These are phyloP conservation scores for Hiodon alosoides DNA, from an alignment of 2,113 vertebrate genomes.

Conservation along the genomic window DNA sequence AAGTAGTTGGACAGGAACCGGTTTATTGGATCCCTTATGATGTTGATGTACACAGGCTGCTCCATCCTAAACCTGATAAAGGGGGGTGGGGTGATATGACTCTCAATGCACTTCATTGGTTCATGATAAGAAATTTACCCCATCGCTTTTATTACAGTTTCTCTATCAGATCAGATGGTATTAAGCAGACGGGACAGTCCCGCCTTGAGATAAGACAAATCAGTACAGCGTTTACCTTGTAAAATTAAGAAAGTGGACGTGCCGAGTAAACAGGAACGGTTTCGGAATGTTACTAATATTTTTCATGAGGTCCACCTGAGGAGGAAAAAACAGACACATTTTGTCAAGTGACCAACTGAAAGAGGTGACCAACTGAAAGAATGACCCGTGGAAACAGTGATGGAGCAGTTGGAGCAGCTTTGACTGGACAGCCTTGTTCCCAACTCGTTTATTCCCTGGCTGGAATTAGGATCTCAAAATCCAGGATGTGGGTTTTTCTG, in stretches of 20 bases:
- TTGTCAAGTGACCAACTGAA: too few species aligned
- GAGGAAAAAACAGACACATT: slow-evolving; percentile 33
- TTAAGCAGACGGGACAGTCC: neutral
- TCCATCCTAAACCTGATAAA: slow-evolving; percentile 72
- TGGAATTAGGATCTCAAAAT: neutral
- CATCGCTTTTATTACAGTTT: neutral
- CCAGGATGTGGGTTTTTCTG: neutral
- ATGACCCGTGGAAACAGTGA: too few species aligned
- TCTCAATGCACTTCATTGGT: neutral
- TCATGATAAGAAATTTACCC: neutral
- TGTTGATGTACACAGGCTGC: slow-evolving; percentile 80
- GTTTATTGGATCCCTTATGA: slow-evolving; percentile 78
- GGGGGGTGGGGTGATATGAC: neutral
- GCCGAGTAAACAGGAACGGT: slow-evolving; percentile 82
- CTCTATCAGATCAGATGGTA: neutral
- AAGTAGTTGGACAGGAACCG: slow-evolving; percentile 82
- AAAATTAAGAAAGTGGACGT: slow-evolving; percentile 86
- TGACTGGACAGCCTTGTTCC: too few species aligned
- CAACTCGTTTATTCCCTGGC: neutral
- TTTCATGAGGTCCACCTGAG: slow-evolving; percentile 79
- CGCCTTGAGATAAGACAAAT: neutral
- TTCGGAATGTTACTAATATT: slow-evolving; percentile 79
- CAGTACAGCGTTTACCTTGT: slow-evolving; percentile 65
- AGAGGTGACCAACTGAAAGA: too few species aligned
- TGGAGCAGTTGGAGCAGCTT: too few species aligned